phyloP scores from a whole-genome alignment of 2,797 vertebrate species.

The Alosa sapidissima region DNA sequence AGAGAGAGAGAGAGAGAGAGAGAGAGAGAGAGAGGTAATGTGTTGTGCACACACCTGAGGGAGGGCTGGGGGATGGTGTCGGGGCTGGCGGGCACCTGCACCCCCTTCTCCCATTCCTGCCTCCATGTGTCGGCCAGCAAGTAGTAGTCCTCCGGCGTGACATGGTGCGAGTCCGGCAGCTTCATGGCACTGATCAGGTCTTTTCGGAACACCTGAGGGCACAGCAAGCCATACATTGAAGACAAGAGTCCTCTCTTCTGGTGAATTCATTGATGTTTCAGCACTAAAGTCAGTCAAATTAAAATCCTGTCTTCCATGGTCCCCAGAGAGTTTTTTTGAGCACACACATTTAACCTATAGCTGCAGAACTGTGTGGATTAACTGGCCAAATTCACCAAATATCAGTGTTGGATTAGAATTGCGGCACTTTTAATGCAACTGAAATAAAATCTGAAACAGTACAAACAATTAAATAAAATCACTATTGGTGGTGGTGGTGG shows the following conservation, averaged over 20 bases:
- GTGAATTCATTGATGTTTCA: background rate
- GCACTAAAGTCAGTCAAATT: background rate
- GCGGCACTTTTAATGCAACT: background rate
- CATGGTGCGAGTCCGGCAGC: conserved; percentile 92
- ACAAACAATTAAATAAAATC: background rate
- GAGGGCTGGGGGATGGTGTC: conserved; percentile 88
- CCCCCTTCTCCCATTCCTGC: conserved; percentile 98
- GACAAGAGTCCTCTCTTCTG: background rate
- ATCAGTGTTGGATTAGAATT: background rate
- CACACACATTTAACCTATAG: no score
- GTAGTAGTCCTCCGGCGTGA: conserved; percentile 91
- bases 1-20: background rate
- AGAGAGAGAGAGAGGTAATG: background rate
- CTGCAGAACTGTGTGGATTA: background rate
- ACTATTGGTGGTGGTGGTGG: background rate
- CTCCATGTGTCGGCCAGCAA: conserved; percentile 94
- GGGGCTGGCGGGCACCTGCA: conserved; percentile 92
- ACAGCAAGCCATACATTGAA: background rate
- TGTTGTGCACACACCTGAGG: conserved; percentile 78
- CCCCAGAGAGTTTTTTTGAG: no score
- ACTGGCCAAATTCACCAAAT: background rate
- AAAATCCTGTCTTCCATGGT: background rate
- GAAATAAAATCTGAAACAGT: no score
- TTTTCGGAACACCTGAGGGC: conserved; percentile 92
- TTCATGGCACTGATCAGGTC: conserved; percentile 99